Base-by-base conservation (phyloP, 2,797 vertebrate genomes). In the Chaetodon trifasciatus region DNA sequence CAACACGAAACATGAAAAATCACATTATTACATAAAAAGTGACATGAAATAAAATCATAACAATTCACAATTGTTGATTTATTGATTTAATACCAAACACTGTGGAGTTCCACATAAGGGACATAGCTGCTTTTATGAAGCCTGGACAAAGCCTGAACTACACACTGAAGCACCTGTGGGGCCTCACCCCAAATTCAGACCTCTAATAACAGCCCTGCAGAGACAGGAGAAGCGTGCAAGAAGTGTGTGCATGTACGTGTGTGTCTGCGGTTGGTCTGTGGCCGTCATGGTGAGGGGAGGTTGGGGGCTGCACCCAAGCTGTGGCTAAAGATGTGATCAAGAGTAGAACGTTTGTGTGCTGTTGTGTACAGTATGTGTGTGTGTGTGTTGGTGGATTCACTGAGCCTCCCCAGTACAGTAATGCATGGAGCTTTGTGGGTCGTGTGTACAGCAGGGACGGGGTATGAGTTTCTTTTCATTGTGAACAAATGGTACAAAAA, bases 241-340 rank as follows among this genome's bases (percentile, higher is more conserved):
- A 42, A 6, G 64, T 46, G 24, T 70, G 39, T 64, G 49, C 8
- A 37, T 50, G 60, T 67, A 10, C 32, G 32, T 52, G 28, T 68
- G 74, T 52, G 57, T 71, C 10, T 74, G 82, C 11, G 76, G 86
- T 85, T 77, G 58, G 67, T 19, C 61, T 17, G 37, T 81, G 77
- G 85, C 78, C 19, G 42, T 78, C 49, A 76, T 79, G 76, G 76
- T 74, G 71, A 87, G 52, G 42, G 55, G 50, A 52, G 67, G 78
- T 61, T 77, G 67, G 84, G 84, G 42, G 74, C 73, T 76, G 49
- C 40, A 53, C 58, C 74, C 69, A 81, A 61, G 70, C 69, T 75
- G 64, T 81, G 72, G 78, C 74, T 80, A 74, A 81, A 87, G 78
- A 80, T 55, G 47, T 82, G 74, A 85, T 89, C 72, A 80, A 63